Evolutionary conservation across 2,113 vertebrate genomes (phyloP).

Genomic region (Atrichornis clamosus): DNA sequence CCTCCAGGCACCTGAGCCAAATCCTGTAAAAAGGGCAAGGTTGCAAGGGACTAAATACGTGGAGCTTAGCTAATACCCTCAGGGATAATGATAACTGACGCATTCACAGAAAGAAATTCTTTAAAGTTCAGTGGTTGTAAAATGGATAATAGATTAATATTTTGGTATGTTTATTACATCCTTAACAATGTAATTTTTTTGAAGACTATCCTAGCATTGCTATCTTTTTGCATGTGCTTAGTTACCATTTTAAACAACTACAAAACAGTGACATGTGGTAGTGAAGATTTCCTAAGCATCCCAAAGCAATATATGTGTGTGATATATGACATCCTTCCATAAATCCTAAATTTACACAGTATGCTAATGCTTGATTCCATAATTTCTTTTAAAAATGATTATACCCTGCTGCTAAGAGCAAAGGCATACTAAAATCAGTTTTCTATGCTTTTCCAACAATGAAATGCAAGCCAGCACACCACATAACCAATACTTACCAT

Average conservation of each 20-base stretch:
- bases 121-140: neutral
- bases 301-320: constrained; percentile 54
- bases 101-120: neutral
- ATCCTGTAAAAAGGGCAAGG: neutral
- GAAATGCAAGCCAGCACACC: constrained; percentile 56
- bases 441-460: constrained; percentile 70
- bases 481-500: constrained; percentile 61
- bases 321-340: constrained; percentile 51
- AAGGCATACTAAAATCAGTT: constrained; percentile 68
- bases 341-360: constrained; percentile 67
- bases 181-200: constrained; percentile 29
- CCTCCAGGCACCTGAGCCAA: neutral
- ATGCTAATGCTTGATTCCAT: constrained; percentile 63
- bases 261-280: constrained; percentile 63
- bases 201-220: neutral
- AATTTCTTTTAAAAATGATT: constrained; percentile 70
- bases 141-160: constrained; percentile 22
- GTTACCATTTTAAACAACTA: constrained; percentile 54
- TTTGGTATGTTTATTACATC: constrained; percentile 15
- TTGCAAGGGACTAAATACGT: neutral
- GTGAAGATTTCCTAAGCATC: constrained; percentile 57
- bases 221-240: constrained; percentile 38
- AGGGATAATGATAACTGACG: neutral
- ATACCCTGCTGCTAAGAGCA: constrained; percentile 64
- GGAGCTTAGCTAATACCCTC: neutral